These are phyloP conservation scores for Lanius ludovicianus DNA, from an alignment of 2,113 vertebrate genomes.

Conservation along the genomic window DNA sequence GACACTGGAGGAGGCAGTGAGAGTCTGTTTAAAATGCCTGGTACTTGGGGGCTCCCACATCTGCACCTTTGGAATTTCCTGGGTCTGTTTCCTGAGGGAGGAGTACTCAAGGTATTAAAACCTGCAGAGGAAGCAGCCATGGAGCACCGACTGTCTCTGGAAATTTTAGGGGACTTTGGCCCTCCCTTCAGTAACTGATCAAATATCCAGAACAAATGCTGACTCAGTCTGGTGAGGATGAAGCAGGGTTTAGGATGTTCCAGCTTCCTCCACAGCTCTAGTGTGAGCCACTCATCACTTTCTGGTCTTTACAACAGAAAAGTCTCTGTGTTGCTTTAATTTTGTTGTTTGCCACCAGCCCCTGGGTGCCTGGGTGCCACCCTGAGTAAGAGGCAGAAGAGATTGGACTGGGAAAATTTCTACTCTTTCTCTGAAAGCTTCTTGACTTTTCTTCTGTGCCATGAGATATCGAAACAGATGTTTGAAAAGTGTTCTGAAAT, in stretches of 20 bases:
- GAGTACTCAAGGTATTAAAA: background rate
- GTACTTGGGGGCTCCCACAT: background rate
- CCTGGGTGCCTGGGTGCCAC: background rate
- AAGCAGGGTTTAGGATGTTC: background rate
- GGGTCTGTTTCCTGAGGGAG: background rate
- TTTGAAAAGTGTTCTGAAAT: background rate
- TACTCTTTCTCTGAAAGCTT: background rate
- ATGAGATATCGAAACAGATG: background rate
- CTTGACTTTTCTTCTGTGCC: background rate
- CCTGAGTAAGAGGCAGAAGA: background rate
- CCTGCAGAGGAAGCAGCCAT: background rate
- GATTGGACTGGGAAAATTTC: background rate
- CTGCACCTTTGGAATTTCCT: background rate
- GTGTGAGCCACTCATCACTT: background rate
- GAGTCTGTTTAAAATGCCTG: background rate
- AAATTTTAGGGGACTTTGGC: background rate
- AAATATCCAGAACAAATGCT: background rate
- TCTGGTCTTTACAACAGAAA: background rate
- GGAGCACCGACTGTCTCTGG: background rate
- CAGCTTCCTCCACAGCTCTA: background rate
- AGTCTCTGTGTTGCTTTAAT: background rate
- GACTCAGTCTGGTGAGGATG: background rate
- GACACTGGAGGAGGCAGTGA: background rate
- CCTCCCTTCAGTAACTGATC: background rate
- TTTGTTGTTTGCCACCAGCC: background rate